Evolutionary conservation across 2,113 vertebrate species (phyloP).

Genomic region (Oreochromis tanganicae): DNA sequence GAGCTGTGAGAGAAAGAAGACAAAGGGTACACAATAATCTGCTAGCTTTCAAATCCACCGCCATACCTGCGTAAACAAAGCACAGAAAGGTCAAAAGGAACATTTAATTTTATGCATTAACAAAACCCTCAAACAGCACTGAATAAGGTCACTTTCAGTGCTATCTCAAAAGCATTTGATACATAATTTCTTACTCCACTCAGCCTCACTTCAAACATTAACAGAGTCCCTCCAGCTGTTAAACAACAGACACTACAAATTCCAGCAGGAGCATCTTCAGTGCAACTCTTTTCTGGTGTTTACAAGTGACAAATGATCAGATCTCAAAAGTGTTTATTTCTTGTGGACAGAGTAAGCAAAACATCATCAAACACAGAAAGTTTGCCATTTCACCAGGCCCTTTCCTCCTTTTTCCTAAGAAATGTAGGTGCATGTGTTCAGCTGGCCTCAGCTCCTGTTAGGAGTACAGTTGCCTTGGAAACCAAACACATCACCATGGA

Average conservation of each 20-base stretch:
- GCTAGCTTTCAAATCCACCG: background rate
- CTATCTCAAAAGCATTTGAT: background rate
- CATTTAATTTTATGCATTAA: background rate
- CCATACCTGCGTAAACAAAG: background rate
- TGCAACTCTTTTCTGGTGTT: background rate
- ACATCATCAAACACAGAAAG: background rate
- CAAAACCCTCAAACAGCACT: background rate
- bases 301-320: background rate
- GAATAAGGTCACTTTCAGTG: background rate
- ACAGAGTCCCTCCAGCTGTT: background rate
- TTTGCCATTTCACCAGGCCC: background rate
- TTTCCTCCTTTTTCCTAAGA: slow-evolving; percentile 7
- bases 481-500: slow-evolving; percentile 68
- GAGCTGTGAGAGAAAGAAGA: background rate
- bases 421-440: slow-evolving; percentile 15
- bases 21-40: background rate
- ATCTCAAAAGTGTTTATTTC: background rate
- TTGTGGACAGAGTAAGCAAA: background rate
- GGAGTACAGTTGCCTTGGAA: slow-evolving; percentile 62
- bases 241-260: background rate
- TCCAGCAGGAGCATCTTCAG: background rate
- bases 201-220: background rate
- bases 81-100: background rate
- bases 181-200: background rate
- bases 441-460: slow-evolving; percentile 13